These are phyloP conservation scores for Chroicocephalus ridibundus DNA, from an alignment of 2,113 vertebrate genomes.

Conservation along the genomic window DNA sequence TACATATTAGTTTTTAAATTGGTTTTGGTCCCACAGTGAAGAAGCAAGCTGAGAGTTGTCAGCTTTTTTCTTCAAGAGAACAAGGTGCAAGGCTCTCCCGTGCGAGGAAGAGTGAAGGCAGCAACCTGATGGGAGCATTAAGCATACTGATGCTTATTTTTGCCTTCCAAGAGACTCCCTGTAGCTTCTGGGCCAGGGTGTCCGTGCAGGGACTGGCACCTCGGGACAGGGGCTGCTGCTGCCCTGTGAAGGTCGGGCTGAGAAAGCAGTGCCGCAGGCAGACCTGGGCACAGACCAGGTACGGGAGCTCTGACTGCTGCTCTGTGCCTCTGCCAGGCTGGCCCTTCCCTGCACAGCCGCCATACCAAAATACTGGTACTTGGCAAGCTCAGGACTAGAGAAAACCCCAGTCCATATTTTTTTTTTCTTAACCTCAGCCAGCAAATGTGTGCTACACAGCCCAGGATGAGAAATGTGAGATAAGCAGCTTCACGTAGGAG, in stretches of 20 bases:
- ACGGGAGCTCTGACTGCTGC: not conserved
- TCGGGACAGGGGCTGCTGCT: accelerated
- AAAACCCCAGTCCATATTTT: not conserved
- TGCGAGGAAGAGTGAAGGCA: not conserved
- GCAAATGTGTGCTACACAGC: accelerated
- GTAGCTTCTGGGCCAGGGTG: not conserved
- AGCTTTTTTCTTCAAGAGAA: not conserved
- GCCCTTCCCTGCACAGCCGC: not conserved
- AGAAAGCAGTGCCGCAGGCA: accelerated
- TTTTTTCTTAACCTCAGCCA: not conserved
- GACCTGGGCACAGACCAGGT: not conserved
- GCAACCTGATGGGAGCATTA: no score
- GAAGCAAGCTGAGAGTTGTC: not conserved
- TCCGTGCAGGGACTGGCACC: not conserved
- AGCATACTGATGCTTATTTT: not conserved
- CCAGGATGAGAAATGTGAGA: not conserved
- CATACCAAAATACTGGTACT: not conserved
- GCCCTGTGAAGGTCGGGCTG: not conserved
- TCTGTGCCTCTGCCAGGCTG: not conserved
- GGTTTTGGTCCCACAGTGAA: not conserved
- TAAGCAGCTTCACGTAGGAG: not conserved
- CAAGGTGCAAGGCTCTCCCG: not conserved
- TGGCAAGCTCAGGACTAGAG: not conserved
- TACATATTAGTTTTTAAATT: not conserved
- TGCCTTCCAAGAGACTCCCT: not conserved